Percentiles rank a stretch among this genome's conserved stretches.
phyloP scores from a whole-genome alignment of 2,113 vertebrate genomes.

The Phoxinus phoxinus region DNA sequence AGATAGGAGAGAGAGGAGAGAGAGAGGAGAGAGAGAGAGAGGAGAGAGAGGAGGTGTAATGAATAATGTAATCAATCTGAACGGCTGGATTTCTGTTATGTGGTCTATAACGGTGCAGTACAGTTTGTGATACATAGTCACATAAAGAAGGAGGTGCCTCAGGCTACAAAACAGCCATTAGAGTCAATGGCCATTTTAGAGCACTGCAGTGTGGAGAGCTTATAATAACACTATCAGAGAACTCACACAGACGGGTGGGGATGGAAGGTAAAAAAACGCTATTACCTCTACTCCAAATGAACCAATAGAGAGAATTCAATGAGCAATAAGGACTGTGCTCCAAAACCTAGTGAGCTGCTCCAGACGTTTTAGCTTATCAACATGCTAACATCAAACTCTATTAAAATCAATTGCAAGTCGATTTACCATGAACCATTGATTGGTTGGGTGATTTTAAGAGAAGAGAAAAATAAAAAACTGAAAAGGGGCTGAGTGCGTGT shows the following conservation, averaged over 20 bases:
- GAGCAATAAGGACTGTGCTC: constrained; percentile 37
- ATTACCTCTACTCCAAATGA: constrained; percentile 5
- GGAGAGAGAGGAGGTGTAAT: constrained; percentile 63
- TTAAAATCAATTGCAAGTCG: neutral
- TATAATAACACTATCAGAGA: constrained; percentile 79
- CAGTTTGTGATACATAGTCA: constrained; percentile 45
- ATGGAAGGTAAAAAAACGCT: constrained; percentile 47
- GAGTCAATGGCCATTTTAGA: constrained; percentile 72
- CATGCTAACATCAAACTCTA: neutral
- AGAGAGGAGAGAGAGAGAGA: no score
- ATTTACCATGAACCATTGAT: neutral
- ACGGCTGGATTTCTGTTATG: constrained; percentile 67
- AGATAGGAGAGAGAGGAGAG: no score
- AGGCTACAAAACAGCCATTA: constrained; percentile 64
- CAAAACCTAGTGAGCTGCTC: constrained; percentile 50
- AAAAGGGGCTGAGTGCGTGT: neutral
- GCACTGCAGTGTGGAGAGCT: constrained; percentile 69
- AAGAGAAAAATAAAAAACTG: neutral
- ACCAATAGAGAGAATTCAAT: constrained; percentile 29
- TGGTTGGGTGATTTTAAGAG: neutral
- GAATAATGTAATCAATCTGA: constrained; percentile 72
- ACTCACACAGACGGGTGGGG: constrained; percentile 21
- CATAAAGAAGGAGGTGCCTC: constrained; percentile 42
- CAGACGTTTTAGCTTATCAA: neutral
- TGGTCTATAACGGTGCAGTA: constrained; percentile 49